phyloP scores from a whole-genome alignment of 2,113 vertebrate species.

The Brienomyrus brachyistius region DNA sequence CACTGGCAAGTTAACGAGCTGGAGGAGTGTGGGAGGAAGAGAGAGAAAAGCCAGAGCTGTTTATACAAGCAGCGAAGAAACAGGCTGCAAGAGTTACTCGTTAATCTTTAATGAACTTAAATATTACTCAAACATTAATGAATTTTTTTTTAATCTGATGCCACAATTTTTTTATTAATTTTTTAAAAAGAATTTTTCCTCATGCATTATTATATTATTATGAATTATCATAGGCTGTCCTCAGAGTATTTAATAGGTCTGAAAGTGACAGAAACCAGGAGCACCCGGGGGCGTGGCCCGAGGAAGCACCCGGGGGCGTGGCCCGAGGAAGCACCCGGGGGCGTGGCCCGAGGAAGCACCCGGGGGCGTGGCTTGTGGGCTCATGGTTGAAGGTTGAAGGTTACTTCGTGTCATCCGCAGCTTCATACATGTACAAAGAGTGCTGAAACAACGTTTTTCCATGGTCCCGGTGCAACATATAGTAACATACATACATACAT shows the following conservation, averaged over 20 bases:
- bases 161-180: not conserved
- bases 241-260: not conserved
- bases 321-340: not conserved
- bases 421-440: no score
- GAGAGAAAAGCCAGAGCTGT: not conserved
- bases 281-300: not conserved
- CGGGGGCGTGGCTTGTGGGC: not conserved
- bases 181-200: not conserved
- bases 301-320: not conserved
- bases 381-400: no score
- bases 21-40: not conserved
- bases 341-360: not conserved
- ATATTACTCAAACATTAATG: not conserved
- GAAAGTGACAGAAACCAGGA: not conserved
- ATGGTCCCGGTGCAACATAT: no score
- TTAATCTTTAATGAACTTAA: constrained; percentile 1
- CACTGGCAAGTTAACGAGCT: not conserved
- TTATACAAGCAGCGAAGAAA: not conserved
- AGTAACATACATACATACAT: no score
- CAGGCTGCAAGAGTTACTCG: not conserved
- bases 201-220: not conserved
- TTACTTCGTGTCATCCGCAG: no score
- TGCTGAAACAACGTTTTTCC: no score
- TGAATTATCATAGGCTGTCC: not conserved
- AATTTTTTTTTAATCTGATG: not conserved